Evolutionary conservation across 2,797 vertebrate genomes (phyloP).

Genomic region (Rallus crepitans): DNA sequence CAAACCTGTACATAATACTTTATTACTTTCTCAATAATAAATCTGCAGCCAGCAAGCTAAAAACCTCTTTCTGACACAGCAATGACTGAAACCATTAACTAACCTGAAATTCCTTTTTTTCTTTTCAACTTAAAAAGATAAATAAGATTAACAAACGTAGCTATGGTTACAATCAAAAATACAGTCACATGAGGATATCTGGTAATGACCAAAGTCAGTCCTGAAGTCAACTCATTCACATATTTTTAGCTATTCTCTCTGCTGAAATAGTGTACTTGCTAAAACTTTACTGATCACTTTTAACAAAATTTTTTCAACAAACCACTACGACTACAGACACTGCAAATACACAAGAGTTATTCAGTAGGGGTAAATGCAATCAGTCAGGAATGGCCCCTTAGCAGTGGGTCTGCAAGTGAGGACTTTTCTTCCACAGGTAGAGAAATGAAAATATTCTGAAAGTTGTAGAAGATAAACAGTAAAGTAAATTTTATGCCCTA

Average conservation of each 20-base stretch:
- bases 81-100: constrained; percentile 7
- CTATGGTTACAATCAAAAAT: not conserved
- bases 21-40: not conserved
- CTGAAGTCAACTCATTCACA: not conserved
- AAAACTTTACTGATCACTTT: not conserved
- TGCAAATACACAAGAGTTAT: not conserved
- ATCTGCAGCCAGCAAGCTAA: not conserved
- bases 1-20: not conserved
- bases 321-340: not conserved
- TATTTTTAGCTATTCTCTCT: not conserved
- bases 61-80: not conserved
- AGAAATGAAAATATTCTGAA: not conserved
- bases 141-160: not conserved
- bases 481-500: not conserved
- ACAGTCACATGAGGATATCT: not conserved
- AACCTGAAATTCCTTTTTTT: not conserved
- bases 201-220: not conserved
- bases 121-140: not conserved
- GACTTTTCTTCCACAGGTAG: not conserved
- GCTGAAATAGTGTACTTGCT: not conserved
- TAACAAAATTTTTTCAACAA: not conserved
- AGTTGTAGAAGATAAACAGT: not conserved
- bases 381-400: not conserved
- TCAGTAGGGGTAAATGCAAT: not conserved
- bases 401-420: not conserved